Percentiles rank a stretch among this genome's conserved stretches.
phyloP scores from a whole-genome alignment of 2,797 vertebrate genomes.

The Chaetophractus vellerosus region DNA sequence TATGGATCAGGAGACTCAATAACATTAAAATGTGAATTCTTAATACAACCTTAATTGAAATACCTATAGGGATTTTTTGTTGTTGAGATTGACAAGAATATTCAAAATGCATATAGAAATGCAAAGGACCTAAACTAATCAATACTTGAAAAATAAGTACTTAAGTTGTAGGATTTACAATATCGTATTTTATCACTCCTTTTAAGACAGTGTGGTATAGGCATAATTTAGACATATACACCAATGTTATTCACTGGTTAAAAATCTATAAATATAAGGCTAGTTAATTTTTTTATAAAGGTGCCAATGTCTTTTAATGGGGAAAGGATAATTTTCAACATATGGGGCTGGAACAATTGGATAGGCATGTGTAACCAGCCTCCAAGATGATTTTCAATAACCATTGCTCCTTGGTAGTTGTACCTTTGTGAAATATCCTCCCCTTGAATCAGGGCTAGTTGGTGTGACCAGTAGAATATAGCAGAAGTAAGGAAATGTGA shows the following conservation, averaged over 20 bases:
- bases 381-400: background rate
- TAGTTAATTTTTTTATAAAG: conserved; percentile 41
- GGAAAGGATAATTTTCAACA: background rate
- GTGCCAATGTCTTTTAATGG: background rate
- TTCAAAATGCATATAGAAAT: background rate
- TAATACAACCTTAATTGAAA: conserved; percentile 3
- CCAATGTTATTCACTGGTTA: background rate
- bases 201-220: background rate
- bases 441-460: background rate
- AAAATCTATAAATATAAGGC: background rate
- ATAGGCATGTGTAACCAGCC: background rate
- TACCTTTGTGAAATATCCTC: background rate
- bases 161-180: background rate
- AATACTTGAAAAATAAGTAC: background rate
- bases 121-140: background rate
- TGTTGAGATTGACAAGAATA: background rate
- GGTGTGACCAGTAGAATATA: background rate
- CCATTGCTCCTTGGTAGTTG: background rate
- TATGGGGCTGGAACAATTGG: background rate
- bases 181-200: background rate
- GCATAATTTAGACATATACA: background rate
- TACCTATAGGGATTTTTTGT: background rate
- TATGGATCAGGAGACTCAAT: background rate
- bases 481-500: background rate
- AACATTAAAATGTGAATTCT: background rate